Evolutionary conservation across 35 echinoderm and acorn worm genomes (phyloP), one percentile per base, ranked within the genome.

Genomic region (Anneissia japonica): DNA sequence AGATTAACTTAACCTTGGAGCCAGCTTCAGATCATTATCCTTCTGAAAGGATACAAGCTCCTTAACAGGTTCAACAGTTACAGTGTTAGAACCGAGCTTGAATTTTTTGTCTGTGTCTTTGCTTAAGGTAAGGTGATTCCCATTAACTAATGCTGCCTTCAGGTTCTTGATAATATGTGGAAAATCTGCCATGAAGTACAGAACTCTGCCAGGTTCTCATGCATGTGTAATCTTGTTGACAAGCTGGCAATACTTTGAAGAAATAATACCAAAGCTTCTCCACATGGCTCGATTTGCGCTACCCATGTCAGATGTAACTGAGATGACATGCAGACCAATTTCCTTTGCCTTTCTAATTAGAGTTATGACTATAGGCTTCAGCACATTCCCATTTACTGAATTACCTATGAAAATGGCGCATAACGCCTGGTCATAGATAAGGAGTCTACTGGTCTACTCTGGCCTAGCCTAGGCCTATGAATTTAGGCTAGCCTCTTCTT

Each of bases 221-320:
- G 89, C 83, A 81, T 91, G 89, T 6, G 29, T 39, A 79, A 91
- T 82, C 35, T 85, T 86, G 31, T 74, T 77, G 4, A 80, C 37
- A 13, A 84, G 79, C 30, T 34, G 31, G 32, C 76, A 79, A 35
- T 81, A 33, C 38, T 30, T 86, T 0, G 30, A 23, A 76, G 83
- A 86, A 38, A 86, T 34, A 9, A 91, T 37, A 26, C 89, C 84
- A 33, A 91, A 91, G 46, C 83, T 73, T 6, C 37, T 28, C 89
- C 89, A 91, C 89, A 91, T 80, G n/a, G 83, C 89, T 14, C 14
- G 40, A 43, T 93, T 88, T 33, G 81, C 46, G 72, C 87, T 89
- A 17, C 87, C 80, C 87, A 89, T 89, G 40, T 89, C 87, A 56
- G 46, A 39, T 23, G 91, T 83, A 6, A 93, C 75, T 46, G 80